Evolutionary conservation across 2,888 invertebrate species (phyloP).

Genomic region (Drosophila borborema): DNA sequence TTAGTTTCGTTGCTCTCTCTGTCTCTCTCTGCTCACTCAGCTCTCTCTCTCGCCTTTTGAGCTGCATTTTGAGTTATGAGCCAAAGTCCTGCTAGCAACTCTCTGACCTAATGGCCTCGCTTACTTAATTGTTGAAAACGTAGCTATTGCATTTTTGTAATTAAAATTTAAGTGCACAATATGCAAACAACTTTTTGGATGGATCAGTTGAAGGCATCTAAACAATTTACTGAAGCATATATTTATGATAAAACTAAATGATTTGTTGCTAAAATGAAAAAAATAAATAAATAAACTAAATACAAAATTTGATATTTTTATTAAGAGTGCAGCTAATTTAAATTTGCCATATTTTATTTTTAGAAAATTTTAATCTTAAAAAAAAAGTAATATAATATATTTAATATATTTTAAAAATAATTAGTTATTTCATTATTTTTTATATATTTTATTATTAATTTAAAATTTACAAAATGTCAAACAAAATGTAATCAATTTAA

Average conservation of each 20-base stretch:
- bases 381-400: too few species aligned
- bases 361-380: too few species aligned
- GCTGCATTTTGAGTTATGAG: conserved; percentile 50
- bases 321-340: too few species aligned
- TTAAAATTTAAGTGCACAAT: conserved; percentile 32
- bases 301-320: neutral
- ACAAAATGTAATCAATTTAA: too few species aligned
- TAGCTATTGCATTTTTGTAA: conserved; percentile 37
- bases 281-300: neutral
- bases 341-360: too few species aligned
- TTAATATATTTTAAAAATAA: too few species aligned
- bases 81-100: neutral
- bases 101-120: conserved; percentile 28
- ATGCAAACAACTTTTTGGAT: conserved; percentile 24
- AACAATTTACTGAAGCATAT: conserved; percentile 1
- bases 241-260: conserved; percentile 10
- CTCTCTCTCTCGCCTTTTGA: conserved; percentile 18
- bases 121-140: conserved; percentile 40
- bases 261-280: neutral
- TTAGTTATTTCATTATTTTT: too few species aligned
- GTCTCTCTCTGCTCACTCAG: too few species aligned
- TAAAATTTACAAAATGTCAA: too few species aligned
- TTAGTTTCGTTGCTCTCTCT: conserved; percentile 41
- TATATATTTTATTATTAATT: too few species aligned
- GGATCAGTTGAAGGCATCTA: conserved; percentile 10